Base-by-base conservation (phyloP, 2,797 vertebrate genomes). In the Bovichtus diacanthus region DNA sequence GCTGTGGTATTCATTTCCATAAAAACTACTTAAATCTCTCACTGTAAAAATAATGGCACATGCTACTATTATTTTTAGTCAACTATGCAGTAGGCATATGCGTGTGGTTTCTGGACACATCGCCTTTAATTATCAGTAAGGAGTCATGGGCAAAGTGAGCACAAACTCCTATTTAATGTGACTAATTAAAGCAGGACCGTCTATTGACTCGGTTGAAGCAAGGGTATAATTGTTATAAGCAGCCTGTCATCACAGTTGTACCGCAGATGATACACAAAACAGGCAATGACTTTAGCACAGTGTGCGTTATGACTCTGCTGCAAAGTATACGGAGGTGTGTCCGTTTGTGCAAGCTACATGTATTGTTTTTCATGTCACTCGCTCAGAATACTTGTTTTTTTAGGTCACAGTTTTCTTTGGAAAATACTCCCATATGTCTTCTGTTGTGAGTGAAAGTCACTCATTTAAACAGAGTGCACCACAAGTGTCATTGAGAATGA, bases 151-250 rank as follows among this genome's bases (percentile, higher is more conserved):
- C 27, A 74, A 80, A 84, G 81, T 80, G 79, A 91, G 67, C 70
- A 78, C 74, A 80, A 81, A 87, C 67, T 85, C 68, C 74, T 76
- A 87, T 90, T 90, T 89, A 84, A 90, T 89, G 86, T 81, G 69
- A 60, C 74, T 90, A 93, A 91, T 94, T 93, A 93, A 91, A 91
- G 84, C 78, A 79, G 54, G 65, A 36, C 80, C 68, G 80, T 82
- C 73, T 83, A 92, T 82, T 88, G 90, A 89, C 76, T 89, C 16
- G 21, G 85, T 72, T 81, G 81, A 72, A 79, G 85, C 54, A 62
- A 84, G 87, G 87, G 78, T 90, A 75, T 93, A 87, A 91, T 93
- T 88, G 87, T 81, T 84, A 67, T 76, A 79, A 86, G 84, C 83
- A 74, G 74, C 76, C 83, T 78, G 70, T 81, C 60, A 87, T 88